Conservation (phyloP, 1,140 invertebrate genomes). For the Agrilus planipennis region DNA sequence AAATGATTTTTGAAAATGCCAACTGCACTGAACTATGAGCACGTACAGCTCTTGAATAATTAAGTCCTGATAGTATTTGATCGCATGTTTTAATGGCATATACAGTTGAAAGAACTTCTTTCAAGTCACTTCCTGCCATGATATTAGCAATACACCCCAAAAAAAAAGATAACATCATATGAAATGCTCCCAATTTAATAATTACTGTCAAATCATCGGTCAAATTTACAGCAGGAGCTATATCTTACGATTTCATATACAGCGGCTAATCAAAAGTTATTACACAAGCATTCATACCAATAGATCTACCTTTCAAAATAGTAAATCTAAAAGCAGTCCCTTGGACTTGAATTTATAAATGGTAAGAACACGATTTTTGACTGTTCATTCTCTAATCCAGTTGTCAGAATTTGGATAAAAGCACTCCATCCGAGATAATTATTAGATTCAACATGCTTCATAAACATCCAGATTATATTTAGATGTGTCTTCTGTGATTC, state of each 20-base stretch:
- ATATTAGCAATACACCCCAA: too few relatives aligned
- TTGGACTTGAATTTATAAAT: constrained; percentile 12
- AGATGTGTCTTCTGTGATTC: too few relatives aligned
- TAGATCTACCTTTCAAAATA: constrained; percentile 4
- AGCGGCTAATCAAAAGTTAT: constrained; percentile 8
- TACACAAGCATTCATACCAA: constrained; percentile 12
- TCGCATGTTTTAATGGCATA: constrained; percentile 11
- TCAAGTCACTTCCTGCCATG: background rate
- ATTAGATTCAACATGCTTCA: too few relatives aligned
- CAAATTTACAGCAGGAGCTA: background rate
- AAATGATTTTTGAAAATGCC: constrained; percentile 12
- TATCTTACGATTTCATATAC: background rate
- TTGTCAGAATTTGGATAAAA: too few relatives aligned
- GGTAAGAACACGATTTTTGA: constrained; percentile 10
- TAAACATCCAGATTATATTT: too few relatives aligned
- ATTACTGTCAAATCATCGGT: constrained; percentile 3
- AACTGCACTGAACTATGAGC: constrained; percentile 15
- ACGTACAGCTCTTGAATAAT: constrained; percentile 17
- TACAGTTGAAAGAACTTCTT: background rate
- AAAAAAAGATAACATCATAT: constrained; percentile 3
- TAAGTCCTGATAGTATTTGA: constrained; percentile 19
- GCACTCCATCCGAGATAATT: too few relatives aligned
- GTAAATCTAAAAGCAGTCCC: constrained; percentile 6
- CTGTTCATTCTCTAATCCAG: too few relatives aligned
- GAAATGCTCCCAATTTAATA: constrained; percentile 14